Evolutionary conservation across 2,888 invertebrate genomes (phyloP).

Genomic region (Drosophila paramelanica): DNA sequence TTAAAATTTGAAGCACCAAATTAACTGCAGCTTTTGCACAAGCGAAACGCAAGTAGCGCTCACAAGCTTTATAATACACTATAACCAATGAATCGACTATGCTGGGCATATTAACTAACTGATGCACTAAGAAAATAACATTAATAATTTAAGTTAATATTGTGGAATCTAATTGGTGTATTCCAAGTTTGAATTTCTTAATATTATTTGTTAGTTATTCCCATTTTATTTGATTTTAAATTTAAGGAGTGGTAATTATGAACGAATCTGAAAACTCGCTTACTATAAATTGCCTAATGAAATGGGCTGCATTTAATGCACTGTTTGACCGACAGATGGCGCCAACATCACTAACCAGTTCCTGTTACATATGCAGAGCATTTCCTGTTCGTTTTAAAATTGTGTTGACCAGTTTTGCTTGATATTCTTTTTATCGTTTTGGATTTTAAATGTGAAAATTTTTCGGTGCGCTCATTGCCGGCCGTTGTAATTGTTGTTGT

Average conservation of each 20-base stretch:
- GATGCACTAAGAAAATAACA: too few relatives aligned
- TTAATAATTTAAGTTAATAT: too few relatives aligned
- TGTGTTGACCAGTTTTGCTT: constrained; percentile 35
- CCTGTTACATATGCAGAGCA: constrained; percentile 35
- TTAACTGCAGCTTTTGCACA: constrained; percentile 79
- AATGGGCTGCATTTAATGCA: constrained; percentile 18
- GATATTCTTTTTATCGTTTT: constrained; percentile 75
- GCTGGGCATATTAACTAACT: constrained; percentile 22
- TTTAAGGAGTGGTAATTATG: too few relatives aligned
- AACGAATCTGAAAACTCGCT: not conserved
- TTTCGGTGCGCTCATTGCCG: constrained; percentile 49
- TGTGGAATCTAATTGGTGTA: too few relatives aligned
- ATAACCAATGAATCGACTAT: constrained; percentile 39
- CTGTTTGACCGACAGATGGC: constrained; percentile 10
- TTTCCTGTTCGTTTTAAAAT: constrained; percentile 15
- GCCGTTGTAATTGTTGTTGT: constrained; percentile 31
- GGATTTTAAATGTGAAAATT: constrained; percentile 76
- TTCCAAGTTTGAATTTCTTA: too few relatives aligned
- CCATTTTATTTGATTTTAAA: too few relatives aligned
- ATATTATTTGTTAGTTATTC: too few relatives aligned
- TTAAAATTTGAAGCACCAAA: constrained; percentile 81
- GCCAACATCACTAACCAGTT: not conserved
- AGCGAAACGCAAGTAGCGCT: constrained; percentile 68
- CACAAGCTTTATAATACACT: constrained; percentile 60
- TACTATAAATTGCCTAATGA: not conserved